Percentiles rank a stretch among this genome's conserved stretches.
phyloP scores from a whole-genome alignment of 2,797 vertebrate species.

The Helicolenus hilgendorfi region DNA sequence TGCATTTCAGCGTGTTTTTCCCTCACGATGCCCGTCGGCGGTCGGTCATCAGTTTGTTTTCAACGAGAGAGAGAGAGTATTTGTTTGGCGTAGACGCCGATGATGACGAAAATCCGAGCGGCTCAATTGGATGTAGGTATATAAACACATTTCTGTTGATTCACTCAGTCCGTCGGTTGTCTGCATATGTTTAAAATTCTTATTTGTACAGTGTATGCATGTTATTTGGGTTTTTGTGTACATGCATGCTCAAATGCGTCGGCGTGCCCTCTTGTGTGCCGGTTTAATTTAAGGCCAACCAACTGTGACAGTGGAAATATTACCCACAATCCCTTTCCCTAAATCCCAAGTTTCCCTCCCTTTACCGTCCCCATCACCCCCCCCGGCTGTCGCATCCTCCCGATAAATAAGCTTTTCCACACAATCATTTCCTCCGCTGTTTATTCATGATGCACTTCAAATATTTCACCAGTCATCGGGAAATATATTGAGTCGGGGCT shows the following conservation, averaged over 20 bases:
- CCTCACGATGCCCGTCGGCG: background rate
- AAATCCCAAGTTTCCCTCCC: conserved; percentile 65
- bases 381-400: conserved; percentile 17
- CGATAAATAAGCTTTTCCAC: conserved; percentile 78
- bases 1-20: conserved; percentile 18
- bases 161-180: background rate
- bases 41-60: conserved; percentile 31
- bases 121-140: conserved; percentile 3
- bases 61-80: conserved; percentile 14
- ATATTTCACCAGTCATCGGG: conserved; percentile 49
- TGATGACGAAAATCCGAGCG: conserved; percentile 27
- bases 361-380: background rate
- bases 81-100: conserved; percentile 22
- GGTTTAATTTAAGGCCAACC: conserved; percentile 84
- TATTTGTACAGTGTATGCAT: background rate
- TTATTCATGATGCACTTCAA: conserved; percentile 62
- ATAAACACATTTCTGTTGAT: conserved; percentile 15
- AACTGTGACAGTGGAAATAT: conserved; percentile 86
- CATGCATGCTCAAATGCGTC: conserved; percentile 15
- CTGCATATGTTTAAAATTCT: background rate
- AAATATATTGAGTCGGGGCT: conserved; percentile 25
- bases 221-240: conserved; percentile 6
- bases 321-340: conserved; percentile 77
- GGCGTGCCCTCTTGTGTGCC: conserved; percentile 21
- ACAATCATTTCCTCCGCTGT: conserved; percentile 67